Conservation (phyloP, 2,888 invertebrate genomes). For the Trissolcus japonicus region DNA sequence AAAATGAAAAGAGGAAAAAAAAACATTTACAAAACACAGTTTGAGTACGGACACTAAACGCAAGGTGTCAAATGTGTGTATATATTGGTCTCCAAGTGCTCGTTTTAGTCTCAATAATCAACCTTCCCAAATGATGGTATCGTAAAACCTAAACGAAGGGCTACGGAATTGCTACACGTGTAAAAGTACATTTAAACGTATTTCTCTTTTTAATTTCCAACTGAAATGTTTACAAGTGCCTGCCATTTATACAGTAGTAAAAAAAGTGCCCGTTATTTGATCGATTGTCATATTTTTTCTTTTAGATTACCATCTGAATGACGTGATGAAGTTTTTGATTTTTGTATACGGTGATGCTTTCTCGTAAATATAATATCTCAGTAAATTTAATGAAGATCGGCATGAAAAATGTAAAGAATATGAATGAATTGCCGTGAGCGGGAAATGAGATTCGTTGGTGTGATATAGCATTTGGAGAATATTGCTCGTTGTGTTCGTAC, state of each 20-base stretch:
- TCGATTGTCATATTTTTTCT: no score
- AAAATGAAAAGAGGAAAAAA: slow-evolving; percentile 46
- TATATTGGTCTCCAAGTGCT: slow-evolving; percentile 56
- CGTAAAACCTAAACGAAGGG: slow-evolving; percentile 56
- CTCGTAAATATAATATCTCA: neutral
- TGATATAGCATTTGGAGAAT: slow-evolving; percentile 53
- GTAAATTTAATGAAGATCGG: slow-evolving; percentile 9
- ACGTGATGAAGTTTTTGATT: no score
- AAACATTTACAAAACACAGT: slow-evolving; percentile 38
- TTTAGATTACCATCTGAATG: no score
- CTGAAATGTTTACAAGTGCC: slow-evolving; percentile 33
- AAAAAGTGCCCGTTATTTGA: no score
- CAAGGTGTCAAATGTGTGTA: slow-evolving; percentile 56
- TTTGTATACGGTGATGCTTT: neutral
- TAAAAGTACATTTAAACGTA: slow-evolving; percentile 46
- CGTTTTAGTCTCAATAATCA: slow-evolving; percentile 56
- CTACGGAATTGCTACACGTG: slow-evolving; percentile 48
- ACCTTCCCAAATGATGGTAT: slow-evolving; percentile 53
- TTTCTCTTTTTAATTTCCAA: slow-evolving; percentile 51
- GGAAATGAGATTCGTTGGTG: slow-evolving; percentile 51
- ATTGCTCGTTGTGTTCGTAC: slow-evolving; percentile 47
- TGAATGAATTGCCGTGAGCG: slow-evolving; percentile 41
- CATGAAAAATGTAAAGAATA: slow-evolving; percentile 25
- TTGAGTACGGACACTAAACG: slow-evolving; percentile 42
- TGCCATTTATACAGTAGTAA: no score